Conservation (phyloP, 37 sponge, comb jelly and placozoan genomes). For the Bolinopsis microptera region DNA sequence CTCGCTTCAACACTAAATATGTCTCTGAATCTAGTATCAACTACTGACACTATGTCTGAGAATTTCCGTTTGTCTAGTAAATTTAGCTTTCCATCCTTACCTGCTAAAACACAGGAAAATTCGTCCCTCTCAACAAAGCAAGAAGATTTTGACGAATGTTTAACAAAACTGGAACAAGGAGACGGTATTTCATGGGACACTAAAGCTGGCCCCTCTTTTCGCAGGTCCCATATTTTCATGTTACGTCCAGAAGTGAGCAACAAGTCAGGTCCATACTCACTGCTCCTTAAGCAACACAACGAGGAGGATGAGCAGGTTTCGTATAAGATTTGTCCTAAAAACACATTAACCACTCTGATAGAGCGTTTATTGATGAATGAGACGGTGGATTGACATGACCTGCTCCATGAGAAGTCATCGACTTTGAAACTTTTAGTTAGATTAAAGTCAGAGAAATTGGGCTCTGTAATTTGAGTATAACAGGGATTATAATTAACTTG, state of each 20-base stretch:
- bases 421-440: not conserved
- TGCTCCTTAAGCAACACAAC: not conserved
- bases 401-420: conserved; percentile 6
- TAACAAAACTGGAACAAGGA: not conserved
- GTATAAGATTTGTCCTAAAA: not conserved
- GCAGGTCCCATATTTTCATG: not conserved
- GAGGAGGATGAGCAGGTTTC: not conserved
- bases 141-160: not conserved
- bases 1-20: not conserved
- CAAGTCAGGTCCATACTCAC: not conserved
- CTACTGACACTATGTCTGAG: not conserved
- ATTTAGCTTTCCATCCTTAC: not conserved
- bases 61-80: not conserved
- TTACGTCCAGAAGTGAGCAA: not conserved
- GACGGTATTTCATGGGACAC: not conserved
- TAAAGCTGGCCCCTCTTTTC: conserved; percentile 14
- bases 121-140: not conserved
- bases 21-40: not conserved
- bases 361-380: not conserved
- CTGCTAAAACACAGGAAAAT: not conserved
- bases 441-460: no score
- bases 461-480: not conserved
- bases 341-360: not conserved
- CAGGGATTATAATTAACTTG: not conserved
- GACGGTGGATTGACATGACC: not conserved